Conservation (phyloP, 2,113 vertebrate genomes). For the Hirundichthys speculiger region DNA sequence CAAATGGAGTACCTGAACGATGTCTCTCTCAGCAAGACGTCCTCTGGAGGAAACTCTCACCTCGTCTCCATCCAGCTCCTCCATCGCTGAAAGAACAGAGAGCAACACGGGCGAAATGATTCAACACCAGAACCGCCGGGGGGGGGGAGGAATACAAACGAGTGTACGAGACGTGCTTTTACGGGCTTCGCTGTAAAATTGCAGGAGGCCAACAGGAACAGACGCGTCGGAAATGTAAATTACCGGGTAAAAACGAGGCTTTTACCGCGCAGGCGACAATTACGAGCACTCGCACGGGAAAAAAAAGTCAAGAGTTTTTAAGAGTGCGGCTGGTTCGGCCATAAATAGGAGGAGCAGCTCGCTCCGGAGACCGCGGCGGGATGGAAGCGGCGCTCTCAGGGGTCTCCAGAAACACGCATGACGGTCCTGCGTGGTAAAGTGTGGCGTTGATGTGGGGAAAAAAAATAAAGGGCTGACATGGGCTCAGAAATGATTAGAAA, state of each 20-base stretch:
- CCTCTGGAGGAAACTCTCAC: conserved; percentile 94
- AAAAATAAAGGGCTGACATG: background rate
- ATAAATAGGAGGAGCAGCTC: conserved; percentile 8
- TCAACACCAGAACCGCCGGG: conserved; percentile 21
- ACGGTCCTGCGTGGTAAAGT: conserved; percentile 10
- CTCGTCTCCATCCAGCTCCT: conserved; percentile 96
- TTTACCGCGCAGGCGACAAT: conserved; percentile 16
- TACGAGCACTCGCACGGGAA: conserved; percentile 7
- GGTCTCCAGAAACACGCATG: conserved; percentile 14
- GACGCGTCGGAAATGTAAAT: conserved; percentile 7
- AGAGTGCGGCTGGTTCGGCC: background rate
- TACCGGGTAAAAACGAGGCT: conserved; percentile 2
- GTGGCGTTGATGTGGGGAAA: background rate
- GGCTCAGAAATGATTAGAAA: conserved; percentile 1
- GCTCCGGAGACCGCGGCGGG: background rate
- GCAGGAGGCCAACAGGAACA: background rate
- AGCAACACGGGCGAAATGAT: conserved; percentile 20
- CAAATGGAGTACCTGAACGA: conserved; percentile 89
- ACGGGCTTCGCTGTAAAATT: conserved; percentile 26
- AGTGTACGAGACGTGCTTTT: conserved; percentile 19
- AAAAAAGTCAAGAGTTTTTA: background rate
- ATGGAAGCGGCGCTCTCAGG: conserved; percentile 8
- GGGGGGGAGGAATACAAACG: conserved; percentile 28
- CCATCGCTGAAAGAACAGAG: conserved; percentile 88
- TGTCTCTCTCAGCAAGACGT: conserved; percentile 93